Evolutionary conservation across 2,888 invertebrate genomes (phyloP).

Genomic region (Dicyrtomina minuta): DNA sequence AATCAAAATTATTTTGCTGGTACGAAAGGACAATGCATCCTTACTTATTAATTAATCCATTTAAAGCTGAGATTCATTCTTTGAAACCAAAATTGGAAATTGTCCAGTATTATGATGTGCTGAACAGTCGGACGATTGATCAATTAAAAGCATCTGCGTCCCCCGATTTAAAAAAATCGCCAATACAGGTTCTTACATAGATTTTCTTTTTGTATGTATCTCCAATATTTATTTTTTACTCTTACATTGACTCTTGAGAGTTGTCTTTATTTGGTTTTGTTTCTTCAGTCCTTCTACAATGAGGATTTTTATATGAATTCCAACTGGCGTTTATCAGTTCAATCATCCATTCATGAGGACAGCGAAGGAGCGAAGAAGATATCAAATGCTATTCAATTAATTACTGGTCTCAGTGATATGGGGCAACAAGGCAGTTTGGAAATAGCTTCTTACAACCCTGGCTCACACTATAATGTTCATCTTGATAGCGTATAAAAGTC

Average conservation of each 20-base stretch:
- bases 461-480: conserved; percentile 1
- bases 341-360: background rate
- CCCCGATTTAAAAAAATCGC: too few relatives aligned
- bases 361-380: background rate
- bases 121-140: conserved; percentile 1
- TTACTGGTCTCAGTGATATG: background rate
- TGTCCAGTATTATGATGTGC: conserved; percentile 41
- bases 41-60: background rate
- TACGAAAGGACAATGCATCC: background rate
- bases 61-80: conserved; percentile 40
- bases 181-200: too few relatives aligned
- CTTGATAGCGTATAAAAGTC: background rate
- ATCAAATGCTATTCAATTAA: background rate
- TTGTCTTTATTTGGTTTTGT: too few relatives aligned
- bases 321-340: background rate
- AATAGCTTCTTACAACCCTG: background rate
- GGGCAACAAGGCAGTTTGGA: background rate
- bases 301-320: too few relatives aligned
- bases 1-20: conserved; percentile 23
- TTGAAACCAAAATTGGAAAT: conserved; percentile 35
- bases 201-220: too few relatives aligned
- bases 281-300: too few relatives aligned
- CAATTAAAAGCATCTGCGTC: too few relatives aligned
- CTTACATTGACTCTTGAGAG: too few relatives aligned
- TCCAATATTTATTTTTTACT: too few relatives aligned